Percentiles rank a stretch among this genome's conserved stretches.
phyloP scores from a whole-genome alignment of 2,888 invertebrate genomes.

The Ochropleura leucogaster region DNA sequence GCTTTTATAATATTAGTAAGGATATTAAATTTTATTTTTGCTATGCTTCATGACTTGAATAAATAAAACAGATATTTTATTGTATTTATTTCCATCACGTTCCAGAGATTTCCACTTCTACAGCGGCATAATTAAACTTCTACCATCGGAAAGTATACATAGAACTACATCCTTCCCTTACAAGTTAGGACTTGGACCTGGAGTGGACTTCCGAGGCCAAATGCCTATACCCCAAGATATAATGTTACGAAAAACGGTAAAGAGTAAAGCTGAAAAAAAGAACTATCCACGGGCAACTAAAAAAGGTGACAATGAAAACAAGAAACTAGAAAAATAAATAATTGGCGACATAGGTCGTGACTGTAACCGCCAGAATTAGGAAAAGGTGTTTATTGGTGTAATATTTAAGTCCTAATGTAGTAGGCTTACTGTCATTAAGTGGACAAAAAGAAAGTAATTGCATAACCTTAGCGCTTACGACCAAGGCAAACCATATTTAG shows the following conservation, averaged over 20 bases:
- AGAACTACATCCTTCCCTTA: slow-evolving; percentile 65
- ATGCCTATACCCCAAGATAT: slow-evolving; percentile 71
- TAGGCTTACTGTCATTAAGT: too few relatives aligned
- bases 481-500: neutral
- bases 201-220: slow-evolving; percentile 69
- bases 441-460: too few relatives aligned
- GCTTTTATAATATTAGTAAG: too few relatives aligned
- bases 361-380: neutral
- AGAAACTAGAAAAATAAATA: neutral
- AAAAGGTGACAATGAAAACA: neutral
- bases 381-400: neutral
- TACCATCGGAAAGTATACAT: slow-evolving; percentile 68
- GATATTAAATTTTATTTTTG: too few relatives aligned
- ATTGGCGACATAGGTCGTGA: neutral
- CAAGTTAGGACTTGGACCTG: slow-evolving; percentile 69
- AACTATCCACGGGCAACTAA: neutral
- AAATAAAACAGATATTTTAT: too few relatives aligned
- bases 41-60: too few relatives aligned
- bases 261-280: slow-evolving; percentile 5
- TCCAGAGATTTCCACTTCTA: slow-evolving; percentile 72
- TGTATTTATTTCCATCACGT: neutral
- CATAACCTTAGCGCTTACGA: too few relatives aligned
- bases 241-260: slow-evolving; percentile 52
- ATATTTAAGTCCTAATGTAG: too few relatives aligned
- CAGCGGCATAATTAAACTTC: slow-evolving; percentile 54